A percentile compares a stretch with the other conserved stretches of the same genome.
These are phyloP conservation scores for Camelus dromedarius DNA, from an alignment of 2,113 vertebrate species.

Conservation along the genomic window DNA sequence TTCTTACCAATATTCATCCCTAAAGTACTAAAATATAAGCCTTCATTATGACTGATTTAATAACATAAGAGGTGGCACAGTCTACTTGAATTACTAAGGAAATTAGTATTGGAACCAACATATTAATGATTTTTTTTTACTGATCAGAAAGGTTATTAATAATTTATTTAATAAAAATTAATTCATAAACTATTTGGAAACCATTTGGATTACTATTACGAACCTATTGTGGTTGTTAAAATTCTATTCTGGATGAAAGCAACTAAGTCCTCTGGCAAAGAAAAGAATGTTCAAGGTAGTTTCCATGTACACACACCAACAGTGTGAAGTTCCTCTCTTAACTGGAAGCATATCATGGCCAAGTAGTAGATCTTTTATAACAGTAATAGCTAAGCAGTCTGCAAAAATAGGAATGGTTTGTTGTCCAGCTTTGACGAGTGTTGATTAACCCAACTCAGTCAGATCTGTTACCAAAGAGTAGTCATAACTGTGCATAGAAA, in stretches of 20 bases:
- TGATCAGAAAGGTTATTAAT: not conserved
- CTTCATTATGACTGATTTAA: constrained; percentile 15
- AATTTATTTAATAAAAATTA: constrained; percentile 11
- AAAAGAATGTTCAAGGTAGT: constrained; percentile 41
- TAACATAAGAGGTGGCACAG: not conserved
- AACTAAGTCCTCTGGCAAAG: not conserved
- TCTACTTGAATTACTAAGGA: not conserved
- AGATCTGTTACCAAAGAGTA: not conserved
- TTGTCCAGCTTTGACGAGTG: constrained; percentile 12
- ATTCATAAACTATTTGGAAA: constrained; percentile 8
- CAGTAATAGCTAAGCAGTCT: not conserved
- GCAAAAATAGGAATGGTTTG: not conserved
- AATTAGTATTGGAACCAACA: not conserved
- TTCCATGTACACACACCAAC: not conserved
- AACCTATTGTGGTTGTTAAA: not conserved
- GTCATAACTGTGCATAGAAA: not conserved
- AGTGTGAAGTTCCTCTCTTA: not conserved
- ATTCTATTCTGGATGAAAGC: constrained; percentile 47
- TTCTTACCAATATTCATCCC: not conserved
- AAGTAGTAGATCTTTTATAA: not conserved
- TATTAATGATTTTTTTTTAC: constrained; percentile 18
- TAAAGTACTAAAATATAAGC: not conserved
- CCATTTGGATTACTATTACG: constrained; percentile 7
- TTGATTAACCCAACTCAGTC: not conserved
- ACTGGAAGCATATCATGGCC: not conserved